Evolutionary conservation across 2,888 invertebrate genomes (phyloP).

Genomic region (Helicoverpa assulta): DNA sequence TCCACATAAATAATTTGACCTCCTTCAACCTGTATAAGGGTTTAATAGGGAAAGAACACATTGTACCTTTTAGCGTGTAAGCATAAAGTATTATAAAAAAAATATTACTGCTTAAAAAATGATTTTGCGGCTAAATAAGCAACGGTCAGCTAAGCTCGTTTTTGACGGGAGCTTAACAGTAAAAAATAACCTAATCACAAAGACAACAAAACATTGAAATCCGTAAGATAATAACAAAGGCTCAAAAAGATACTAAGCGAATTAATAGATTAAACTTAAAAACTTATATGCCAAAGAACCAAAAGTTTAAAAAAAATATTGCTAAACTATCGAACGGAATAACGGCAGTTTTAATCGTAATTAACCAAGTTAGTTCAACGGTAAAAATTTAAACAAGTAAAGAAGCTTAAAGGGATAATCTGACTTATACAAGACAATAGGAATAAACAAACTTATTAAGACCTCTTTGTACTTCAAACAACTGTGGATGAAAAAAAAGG

Average conservation of each 20-base stretch:
- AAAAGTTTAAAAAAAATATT: slow-evolving; percentile 11
- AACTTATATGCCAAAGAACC: slow-evolving; percentile 21
- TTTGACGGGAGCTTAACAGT: background rate
- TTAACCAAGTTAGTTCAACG: slow-evolving; percentile 46
- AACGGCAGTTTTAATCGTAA: slow-evolving; percentile 48
- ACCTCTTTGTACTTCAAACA: slow-evolving; percentile 39
- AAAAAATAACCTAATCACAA: background rate
- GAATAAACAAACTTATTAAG: slow-evolving; percentile 60
- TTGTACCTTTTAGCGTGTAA: background rate
- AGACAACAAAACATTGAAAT: background rate
- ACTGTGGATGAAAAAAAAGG: slow-evolving; percentile 19
- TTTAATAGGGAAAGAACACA: background rate
- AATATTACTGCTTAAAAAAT: background rate
- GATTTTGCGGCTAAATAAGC: background rate
- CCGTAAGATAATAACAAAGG: background rate
- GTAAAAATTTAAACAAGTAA: slow-evolving; percentile 46
- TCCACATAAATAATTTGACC: background rate
- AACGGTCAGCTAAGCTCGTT: background rate
- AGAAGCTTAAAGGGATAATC: slow-evolving; percentile 55
- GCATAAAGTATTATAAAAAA: background rate
- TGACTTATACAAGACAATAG: slow-evolving; percentile 52
- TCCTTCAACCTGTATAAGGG: background rate
- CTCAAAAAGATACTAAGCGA: background rate
- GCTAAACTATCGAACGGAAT: slow-evolving; percentile 34
- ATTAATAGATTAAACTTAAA: slow-evolving; percentile 9